Evolutionary conservation across 1,140 invertebrate species (phyloP), one percentile per base, ranked within the genome.

Genomic region (Pseudomyrmex sp.): DNA sequence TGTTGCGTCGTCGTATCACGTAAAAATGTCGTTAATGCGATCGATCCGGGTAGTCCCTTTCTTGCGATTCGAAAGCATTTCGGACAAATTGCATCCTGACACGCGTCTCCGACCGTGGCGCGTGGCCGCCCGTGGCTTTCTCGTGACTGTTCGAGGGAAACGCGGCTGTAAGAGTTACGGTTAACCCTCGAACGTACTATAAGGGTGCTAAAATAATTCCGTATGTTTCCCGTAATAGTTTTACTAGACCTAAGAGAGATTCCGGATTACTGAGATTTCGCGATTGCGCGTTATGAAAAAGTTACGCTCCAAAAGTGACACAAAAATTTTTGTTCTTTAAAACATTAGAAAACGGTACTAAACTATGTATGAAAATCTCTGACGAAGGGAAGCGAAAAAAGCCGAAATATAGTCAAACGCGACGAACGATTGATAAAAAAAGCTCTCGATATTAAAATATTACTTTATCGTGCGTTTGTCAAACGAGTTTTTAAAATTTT

Each of bases 21-120:
- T 90, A 88, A 90, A 90, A 90, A 85, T 85, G 88, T 90, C 89
- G 82, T 90, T 90, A 90, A 90, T 89, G 74, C 84, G 85, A 89
- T 85, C 85, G 82, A 85, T 83, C 80, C 83, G 46, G 63, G 74
- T 66, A 48, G 87, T 85, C 58, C 75, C 75, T 83, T 56, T 12
- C 69, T 59, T 54, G 59, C 83, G 79, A 82, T 85, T 85, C 83
- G 54, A 86, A 84, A 79, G 44, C 86, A 48, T 88, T 88, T 88
- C 68, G 66, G 76, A 88, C 83, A 90, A 90, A 90, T 90, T 85
- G 83, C 83, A 72, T 15, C 12, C 50, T 83, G 69, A 74, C 88
- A 90, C 88, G 89, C 88, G 82, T 58, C 70, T 56, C 44, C 62
- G 56, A 77, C 69, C 56, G 48, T 58, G 79, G 52, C 61, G 69